These are phyloP conservation scores for Lampropteryx suffumata DNA, from an alignment of 2,888 invertebrate species.

Conservation along the genomic window DNA sequence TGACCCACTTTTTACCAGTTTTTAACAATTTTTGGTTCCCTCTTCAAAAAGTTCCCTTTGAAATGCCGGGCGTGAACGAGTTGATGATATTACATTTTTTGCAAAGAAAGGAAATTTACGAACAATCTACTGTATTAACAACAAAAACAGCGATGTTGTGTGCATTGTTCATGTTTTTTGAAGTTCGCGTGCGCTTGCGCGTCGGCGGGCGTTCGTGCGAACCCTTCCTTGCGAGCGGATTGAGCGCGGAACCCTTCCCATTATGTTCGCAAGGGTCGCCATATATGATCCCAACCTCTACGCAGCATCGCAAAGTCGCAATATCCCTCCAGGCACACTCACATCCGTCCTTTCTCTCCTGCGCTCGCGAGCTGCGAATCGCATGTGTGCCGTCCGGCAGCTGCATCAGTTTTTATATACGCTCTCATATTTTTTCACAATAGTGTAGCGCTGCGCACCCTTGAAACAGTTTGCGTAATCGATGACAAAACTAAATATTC, in stretches of 20 bases:
- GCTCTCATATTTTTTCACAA: slow-evolving; percentile 81
- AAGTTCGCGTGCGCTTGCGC: slow-evolving; percentile 81
- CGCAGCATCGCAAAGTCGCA: slow-evolving; percentile 47
- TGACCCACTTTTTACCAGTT: slow-evolving; percentile 82
- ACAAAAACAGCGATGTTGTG: slow-evolving; percentile 78
- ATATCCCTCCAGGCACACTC: slow-evolving; percentile 32
- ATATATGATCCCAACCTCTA: slow-evolving; percentile 40
- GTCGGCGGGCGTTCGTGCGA: slow-evolving; percentile 78
- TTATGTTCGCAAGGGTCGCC: slow-evolving; percentile 62
- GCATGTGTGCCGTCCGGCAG: slow-evolving; percentile 80
- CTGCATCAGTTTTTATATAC: slow-evolving; percentile 81
- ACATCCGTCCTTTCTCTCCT: slow-evolving; percentile 55
- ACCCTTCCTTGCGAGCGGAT: slow-evolving; percentile 72
- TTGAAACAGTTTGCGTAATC: slow-evolving; percentile 84
- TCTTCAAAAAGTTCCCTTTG: slow-evolving; percentile 77
- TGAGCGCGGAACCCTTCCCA: slow-evolving; percentile 75
- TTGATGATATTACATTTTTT: slow-evolving; percentile 83
- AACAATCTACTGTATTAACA: slow-evolving; percentile 81
- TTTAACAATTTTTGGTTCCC: slow-evolving; percentile 76
- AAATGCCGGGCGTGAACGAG: slow-evolving; percentile 83
- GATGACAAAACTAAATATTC: slow-evolving; percentile 84
- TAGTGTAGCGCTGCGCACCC: slow-evolving; percentile 74
- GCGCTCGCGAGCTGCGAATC: slow-evolving; percentile 66
- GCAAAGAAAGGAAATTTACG: slow-evolving; percentile 76
- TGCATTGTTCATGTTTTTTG: slow-evolving; percentile 77